These are phyloP conservation scores for Pseudanteris insignis DNA, from an alignment of 2,888 invertebrate genomes.

Conservation along the genomic window DNA sequence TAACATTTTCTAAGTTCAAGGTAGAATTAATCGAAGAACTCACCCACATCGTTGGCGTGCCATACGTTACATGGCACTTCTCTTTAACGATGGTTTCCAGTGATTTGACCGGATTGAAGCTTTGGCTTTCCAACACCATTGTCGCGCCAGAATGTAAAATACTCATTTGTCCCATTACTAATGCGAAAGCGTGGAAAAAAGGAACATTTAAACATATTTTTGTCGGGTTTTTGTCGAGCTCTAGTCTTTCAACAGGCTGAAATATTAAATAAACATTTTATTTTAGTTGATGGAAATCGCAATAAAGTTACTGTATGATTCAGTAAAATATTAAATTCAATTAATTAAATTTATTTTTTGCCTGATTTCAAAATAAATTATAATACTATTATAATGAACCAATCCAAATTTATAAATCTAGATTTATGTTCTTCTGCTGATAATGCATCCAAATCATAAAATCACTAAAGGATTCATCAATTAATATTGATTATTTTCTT, in stretches of 20 bases:
- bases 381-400: no score
- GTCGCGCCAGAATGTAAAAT: slow-evolving; percentile 72
- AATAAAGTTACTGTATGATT: no score
- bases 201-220: slow-evolving; percentile 76
- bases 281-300: no score
- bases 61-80: slow-evolving; percentile 76
- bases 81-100: slow-evolving; percentile 74
- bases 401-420: no score
- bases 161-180: slow-evolving; percentile 72
- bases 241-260: slow-evolving; percentile 60
- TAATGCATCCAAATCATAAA: no score
- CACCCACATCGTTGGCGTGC: slow-evolving; percentile 85
- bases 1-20: background rate
- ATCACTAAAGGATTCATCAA: no score
- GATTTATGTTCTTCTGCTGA: no score
- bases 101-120: slow-evolving; percentile 72
- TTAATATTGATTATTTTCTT: no score
- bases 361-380: no score
- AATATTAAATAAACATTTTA: slow-evolving; percentile 4
- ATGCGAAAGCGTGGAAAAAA: slow-evolving; percentile 85
- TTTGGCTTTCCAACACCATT: slow-evolving; percentile 71
- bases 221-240: slow-evolving; percentile 58
- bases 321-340: no score
- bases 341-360: no score
- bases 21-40: slow-evolving; percentile 32